These are phyloP conservation scores for Kryptolebias marmoratus DNA, from an alignment of 2,113 vertebrate species.

Conservation along the genomic window DNA sequence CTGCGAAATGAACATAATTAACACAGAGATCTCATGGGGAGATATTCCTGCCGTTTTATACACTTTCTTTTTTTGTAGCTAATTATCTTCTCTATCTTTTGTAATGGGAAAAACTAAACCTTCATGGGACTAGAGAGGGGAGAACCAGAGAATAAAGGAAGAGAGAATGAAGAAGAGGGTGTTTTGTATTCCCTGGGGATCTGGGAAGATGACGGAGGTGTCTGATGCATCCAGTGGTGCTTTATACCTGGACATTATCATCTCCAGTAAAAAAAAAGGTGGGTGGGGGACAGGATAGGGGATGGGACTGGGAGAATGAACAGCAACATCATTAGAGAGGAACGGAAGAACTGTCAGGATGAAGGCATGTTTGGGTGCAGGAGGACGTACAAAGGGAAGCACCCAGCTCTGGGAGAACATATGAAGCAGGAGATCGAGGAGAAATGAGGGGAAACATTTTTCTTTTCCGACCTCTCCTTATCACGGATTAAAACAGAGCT, in stretches of 20 bases:
- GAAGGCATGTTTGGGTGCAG: slow-evolving; percentile 22
- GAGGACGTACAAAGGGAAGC: slow-evolving; percentile 16
- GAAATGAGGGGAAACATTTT: slow-evolving; percentile 10
- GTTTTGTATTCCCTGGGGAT: slow-evolving; percentile 53
- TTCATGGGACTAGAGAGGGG: slow-evolving; percentile 19
- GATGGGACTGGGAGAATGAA: slow-evolving; percentile 24
- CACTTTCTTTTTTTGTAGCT: slow-evolving; percentile 46
- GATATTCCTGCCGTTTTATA: slow-evolving; percentile 66
- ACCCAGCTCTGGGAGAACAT: slow-evolving; percentile 17
- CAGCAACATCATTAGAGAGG: slow-evolving; percentile 47
- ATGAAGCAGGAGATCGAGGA: slow-evolving; percentile 4
- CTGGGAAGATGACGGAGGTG: slow-evolving; percentile 22
- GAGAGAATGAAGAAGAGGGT: slow-evolving; percentile 30
- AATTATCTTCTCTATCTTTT: slow-evolving; percentile 35
- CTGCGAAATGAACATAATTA: slow-evolving; percentile 14
- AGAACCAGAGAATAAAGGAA: slow-evolving; percentile 2
- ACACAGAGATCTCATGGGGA: slow-evolving; percentile 40
- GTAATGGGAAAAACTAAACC: slow-evolving; percentile 29
- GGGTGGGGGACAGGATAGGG: background rate
- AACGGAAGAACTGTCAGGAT: slow-evolving; percentile 69
- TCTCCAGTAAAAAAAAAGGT: slow-evolving; percentile 22
- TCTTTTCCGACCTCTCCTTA: slow-evolving; percentile 21
- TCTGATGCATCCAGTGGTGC: slow-evolving; percentile 68
- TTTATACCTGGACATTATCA: slow-evolving; percentile 69
- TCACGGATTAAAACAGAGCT: slow-evolving; percentile 34